Percentiles rank a stretch among this genome's conserved stretches.
Conservation (phyloP, 2,113 vertebrate species). For the Platichthys flesus region DNA sequence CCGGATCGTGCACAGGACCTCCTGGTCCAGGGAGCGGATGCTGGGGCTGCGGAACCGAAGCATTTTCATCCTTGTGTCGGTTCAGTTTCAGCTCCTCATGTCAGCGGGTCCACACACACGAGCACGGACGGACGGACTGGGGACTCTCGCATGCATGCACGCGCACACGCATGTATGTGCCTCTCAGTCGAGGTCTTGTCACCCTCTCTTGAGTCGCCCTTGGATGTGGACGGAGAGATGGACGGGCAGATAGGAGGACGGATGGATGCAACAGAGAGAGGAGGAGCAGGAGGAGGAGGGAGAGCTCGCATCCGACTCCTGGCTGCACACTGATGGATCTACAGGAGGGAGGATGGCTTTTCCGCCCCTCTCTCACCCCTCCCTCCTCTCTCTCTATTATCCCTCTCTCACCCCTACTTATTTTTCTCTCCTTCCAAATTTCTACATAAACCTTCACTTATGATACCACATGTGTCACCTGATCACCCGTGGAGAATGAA, state of each 20-base stretch:
- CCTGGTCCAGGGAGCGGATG: conserved; percentile 90
- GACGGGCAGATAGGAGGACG: conserved; percentile 41
- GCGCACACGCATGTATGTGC: conserved; percentile 21
- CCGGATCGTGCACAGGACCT: conserved; percentile 92
- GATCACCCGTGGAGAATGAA: not conserved
- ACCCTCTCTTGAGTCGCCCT: conserved; percentile 54
- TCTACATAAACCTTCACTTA: not conserved
- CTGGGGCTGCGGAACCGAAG: conserved; percentile 95
- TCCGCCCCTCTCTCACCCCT: conserved; percentile 33
- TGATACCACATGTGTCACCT: conserved; percentile 2
- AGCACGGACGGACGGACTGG: not conserved
- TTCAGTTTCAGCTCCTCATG: conserved; percentile 77
- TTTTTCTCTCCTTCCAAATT: not conserved
- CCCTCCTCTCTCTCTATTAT: conserved; percentile 15
- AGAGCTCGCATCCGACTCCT: conserved; percentile 62
- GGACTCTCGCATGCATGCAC: conserved; percentile 17
- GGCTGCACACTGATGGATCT: conserved; percentile 46
- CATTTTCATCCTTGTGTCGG: conserved; percentile 88
- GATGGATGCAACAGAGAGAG: conserved; percentile 65
- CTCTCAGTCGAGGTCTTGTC: conserved; percentile 24
- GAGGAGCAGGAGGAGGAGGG: conserved; percentile 33
- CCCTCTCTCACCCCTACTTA: conserved; percentile 12
- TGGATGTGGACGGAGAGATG: conserved; percentile 41
- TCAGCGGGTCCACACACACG: conserved; percentile 59
- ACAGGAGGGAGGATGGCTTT: conserved; percentile 50